These are phyloP conservation scores for Omphaloscelis lunosa DNA, from an alignment of 2,888 invertebrate genomes.

Conservation along the genomic window DNA sequence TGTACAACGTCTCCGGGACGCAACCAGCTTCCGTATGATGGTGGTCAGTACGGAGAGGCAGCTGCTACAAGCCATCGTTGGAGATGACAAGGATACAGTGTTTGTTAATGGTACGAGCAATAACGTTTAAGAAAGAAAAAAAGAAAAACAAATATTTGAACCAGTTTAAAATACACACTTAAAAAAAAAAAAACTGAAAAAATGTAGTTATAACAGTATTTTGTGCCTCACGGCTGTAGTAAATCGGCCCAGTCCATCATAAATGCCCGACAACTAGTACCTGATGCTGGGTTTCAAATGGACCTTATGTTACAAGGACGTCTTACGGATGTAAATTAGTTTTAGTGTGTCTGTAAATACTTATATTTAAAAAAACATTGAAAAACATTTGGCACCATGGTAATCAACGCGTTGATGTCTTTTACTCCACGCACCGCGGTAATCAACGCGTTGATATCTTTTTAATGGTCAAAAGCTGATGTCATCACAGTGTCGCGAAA, in stretches of 20 bases:
- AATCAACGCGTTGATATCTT: too few species aligned
- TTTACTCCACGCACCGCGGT: too few species aligned
- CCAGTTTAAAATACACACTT: background rate
- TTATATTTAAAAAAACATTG: too few species aligned
- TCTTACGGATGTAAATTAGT: background rate
- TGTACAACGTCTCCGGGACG: conserved; percentile 76
- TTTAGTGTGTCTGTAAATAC: too few species aligned
- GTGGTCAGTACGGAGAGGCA: conserved; percentile 76
- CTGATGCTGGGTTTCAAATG: background rate
- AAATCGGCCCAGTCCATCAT: background rate
- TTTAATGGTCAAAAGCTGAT: too few species aligned
- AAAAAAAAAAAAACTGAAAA: background rate
- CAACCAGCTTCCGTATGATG: conserved; percentile 77
- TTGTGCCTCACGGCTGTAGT: background rate
- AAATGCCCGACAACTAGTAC: background rate
- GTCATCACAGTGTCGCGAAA: too few species aligned
- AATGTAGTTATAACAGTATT: background rate
- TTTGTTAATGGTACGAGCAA: conserved; percentile 72
- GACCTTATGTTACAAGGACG: background rate
- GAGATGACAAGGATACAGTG: conserved; percentile 70
- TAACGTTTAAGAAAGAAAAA: background rate
- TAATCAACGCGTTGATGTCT: too few species aligned
- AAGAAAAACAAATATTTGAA: background rate
- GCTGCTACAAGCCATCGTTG: conserved; percentile 67
- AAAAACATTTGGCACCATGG: too few species aligned